A percentile compares a stretch with the other conserved stretches of the same genome.
Evolutionary conservation across 1,140 invertebrate genomes (phyloP).

Genomic region (Megathymus violae): DNA sequence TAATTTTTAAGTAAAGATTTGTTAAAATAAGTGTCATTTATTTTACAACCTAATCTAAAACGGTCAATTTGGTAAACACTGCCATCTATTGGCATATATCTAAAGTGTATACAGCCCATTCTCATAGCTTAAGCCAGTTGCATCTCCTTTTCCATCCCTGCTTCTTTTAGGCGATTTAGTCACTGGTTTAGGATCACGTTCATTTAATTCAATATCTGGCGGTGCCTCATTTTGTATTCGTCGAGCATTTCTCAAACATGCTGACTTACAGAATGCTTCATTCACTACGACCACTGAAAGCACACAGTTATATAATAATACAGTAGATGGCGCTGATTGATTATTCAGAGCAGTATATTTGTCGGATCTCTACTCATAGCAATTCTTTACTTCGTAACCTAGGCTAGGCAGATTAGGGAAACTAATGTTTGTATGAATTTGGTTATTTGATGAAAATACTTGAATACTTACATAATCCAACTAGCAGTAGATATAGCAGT

Average conservation of each 20-base stretch:
- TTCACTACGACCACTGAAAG: constrained; percentile 67
- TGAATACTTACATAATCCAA: constrained; percentile 55
- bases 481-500: constrained; percentile 53
- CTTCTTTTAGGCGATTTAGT: constrained; percentile 20
- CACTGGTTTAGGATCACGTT: constrained; percentile 43
- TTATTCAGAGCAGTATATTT: no score
- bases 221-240: constrained; percentile 32
- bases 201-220: constrained; percentile 61
- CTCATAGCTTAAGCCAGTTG: neutral
- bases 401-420: no score
- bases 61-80: no score
- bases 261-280: constrained; percentile 63
- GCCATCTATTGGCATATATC: constrained; percentile 21
- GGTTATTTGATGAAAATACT: neutral
- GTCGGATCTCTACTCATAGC: no score
- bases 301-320: constrained; percentile 4
- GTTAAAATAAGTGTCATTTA: constrained; percentile 25
- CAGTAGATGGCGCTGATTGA: constrained; percentile 19
- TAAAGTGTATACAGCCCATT: constrained; percentile 13
- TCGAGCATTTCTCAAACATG: constrained; percentile 56
- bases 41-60: constrained; percentile 12
- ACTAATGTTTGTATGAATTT: no score
- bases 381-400: no score
- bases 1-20: constrained; percentile 34
- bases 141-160: constrained; percentile 27